Conservation (phyloP, 1,140 invertebrate species). For the Oscheius sp. region DNA sequence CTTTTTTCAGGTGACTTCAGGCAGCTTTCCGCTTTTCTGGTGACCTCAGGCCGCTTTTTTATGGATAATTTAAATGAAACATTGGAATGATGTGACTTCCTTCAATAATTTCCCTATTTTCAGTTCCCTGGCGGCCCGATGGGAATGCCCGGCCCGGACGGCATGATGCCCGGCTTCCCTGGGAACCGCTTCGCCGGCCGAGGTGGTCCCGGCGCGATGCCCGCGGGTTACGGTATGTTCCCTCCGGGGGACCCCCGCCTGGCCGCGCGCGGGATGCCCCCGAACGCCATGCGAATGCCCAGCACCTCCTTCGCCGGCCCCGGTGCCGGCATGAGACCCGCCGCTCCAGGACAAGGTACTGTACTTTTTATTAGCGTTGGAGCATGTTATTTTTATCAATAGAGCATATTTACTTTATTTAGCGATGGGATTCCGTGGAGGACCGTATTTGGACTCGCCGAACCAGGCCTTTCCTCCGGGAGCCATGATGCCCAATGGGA, state of each 20-base stretch:
- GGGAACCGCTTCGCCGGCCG: not conserved
- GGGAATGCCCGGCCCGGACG: slow-evolving; percentile 20
- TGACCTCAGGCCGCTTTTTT: no score
- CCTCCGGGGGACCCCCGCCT: not conserved
- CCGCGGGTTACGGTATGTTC: slow-evolving; percentile 25
- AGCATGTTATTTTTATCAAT: no score
- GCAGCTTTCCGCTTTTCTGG: no score
- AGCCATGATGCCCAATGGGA: slow-evolving; percentile 25
- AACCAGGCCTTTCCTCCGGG: slow-evolving; percentile 10
- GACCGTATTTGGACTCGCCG: not conserved
- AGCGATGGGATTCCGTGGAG: slow-evolving; percentile 1
- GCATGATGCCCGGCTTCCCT: slow-evolving; percentile 27
- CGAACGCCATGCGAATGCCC: slow-evolving; percentile 14
- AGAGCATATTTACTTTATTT: not conserved
- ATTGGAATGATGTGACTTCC: not conserved
- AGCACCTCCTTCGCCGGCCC: slow-evolving; percentile 1
- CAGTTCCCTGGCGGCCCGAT: slow-evolving; percentile 12
- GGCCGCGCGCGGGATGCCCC: slow-evolving; percentile 10
- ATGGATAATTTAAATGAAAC: no score
- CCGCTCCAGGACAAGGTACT: not conserved
- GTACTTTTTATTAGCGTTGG: not conserved
- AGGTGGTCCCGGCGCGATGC: slow-evolving; percentile 10
- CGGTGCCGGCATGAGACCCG: slow-evolving; percentile 1
- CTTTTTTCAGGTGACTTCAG: no score
- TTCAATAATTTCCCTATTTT: not conserved